phyloP scores from a whole-genome alignment of 2,113 vertebrate species.

The Tetraodon nigroviridis region DNA sequence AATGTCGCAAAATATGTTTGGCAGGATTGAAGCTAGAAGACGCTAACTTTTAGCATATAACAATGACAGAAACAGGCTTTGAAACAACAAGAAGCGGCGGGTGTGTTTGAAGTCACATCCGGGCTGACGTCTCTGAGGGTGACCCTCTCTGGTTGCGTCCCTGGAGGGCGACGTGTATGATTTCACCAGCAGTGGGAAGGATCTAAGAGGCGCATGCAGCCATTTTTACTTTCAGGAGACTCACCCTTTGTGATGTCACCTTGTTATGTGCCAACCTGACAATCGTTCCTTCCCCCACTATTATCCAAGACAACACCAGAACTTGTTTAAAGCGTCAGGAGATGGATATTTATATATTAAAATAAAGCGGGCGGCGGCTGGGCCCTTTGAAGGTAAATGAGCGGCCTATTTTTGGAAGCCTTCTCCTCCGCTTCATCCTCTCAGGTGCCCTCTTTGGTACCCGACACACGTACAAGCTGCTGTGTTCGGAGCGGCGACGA shows the following conservation, averaged over 20 bases:
- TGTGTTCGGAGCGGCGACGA: slow-evolving; percentile 29
- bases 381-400: slow-evolving; percentile 59
- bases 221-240: slow-evolving; percentile 15
- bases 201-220: neutral
- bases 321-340: slow-evolving; percentile 36
- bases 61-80: no score
- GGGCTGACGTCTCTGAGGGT: no score
- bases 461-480: slow-evolving; percentile 53
- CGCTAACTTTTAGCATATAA: no score
- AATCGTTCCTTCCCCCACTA: slow-evolving; percentile 20
- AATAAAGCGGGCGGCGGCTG: slow-evolving; percentile 31
- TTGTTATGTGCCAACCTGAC: slow-evolving; percentile 27
- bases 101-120: no score
- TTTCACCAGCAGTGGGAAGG: no score
- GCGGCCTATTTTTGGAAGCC: slow-evolving; percentile 51
- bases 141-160: no score
- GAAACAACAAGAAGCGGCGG: no score
- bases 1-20: no score
- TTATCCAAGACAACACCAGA: slow-evolving; percentile 28
- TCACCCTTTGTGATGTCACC: slow-evolving; percentile 18
- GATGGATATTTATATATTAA: slow-evolving; percentile 40
- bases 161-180: no score
- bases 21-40: no score
- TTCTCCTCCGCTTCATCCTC: slow-evolving; percentile 32
- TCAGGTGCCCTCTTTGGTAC: slow-evolving; percentile 41